These are phyloP conservation scores for Ophraella communa DNA, from an alignment of 2,888 invertebrate genomes.

Conservation along the genomic window DNA sequence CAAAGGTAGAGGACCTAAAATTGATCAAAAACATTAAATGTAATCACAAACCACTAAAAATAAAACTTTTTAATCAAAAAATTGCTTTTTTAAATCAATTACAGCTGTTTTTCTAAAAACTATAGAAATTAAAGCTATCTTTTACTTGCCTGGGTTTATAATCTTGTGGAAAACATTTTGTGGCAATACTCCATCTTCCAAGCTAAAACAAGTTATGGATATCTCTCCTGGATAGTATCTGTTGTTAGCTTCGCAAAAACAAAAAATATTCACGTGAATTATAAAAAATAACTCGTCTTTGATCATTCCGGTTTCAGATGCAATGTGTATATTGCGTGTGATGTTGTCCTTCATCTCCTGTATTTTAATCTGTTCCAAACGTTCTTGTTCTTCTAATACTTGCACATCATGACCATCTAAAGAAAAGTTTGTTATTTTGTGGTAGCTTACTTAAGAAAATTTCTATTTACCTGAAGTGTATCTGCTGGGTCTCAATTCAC, in stretches of 20 bases:
- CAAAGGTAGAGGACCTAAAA: constrained; percentile 52
- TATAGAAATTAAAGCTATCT: neutral
- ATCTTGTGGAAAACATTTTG: constrained; percentile 45
- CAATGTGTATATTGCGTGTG: constrained; percentile 27
- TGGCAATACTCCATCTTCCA: constrained; percentile 45
- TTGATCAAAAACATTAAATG: constrained; percentile 42
- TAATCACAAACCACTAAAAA: no score
- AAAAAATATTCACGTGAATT: constrained; percentile 48
- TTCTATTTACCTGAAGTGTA: constrained; percentile 33
- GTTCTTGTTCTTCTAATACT: constrained; percentile 34
- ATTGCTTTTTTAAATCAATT: no score
- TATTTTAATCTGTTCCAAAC: constrained; percentile 30
- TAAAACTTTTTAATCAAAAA: no score
- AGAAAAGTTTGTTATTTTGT: neutral
- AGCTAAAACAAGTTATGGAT: constrained; percentile 42
- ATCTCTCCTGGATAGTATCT: constrained; percentile 46
- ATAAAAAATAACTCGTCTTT: constrained; percentile 43
- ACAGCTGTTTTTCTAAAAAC: no score
- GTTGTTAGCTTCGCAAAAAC: constrained; percentile 30
- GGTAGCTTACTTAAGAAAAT: neutral
- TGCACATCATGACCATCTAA: constrained; percentile 42
- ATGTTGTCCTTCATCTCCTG: constrained; percentile 42
- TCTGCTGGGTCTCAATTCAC: constrained; percentile 26
- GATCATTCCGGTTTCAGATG: constrained; percentile 30
- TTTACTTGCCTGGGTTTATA: constrained; percentile 44